A percentile compares a stretch with the other conserved stretches of the same genome.
Conservation (phyloP, 1,140 invertebrate species). For the Leguminivora glycinivorella region DNA sequence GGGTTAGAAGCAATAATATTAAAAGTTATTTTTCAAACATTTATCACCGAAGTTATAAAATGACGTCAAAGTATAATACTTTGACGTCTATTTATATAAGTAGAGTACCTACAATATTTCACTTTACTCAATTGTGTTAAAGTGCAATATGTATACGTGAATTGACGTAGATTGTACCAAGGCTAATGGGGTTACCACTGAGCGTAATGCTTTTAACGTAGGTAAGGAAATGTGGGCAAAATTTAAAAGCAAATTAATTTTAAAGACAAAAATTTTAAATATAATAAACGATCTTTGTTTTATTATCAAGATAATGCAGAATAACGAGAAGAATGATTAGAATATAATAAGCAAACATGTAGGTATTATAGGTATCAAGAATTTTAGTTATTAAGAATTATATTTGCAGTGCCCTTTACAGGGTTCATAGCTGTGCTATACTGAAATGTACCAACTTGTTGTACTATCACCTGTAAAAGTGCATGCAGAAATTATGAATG, state of each 20-base stretch:
- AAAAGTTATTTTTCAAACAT: neutral
- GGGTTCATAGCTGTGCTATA: too few relatives aligned
- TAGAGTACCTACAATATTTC: neutral
- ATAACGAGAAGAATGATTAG: too few relatives aligned
- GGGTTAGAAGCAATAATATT: too few relatives aligned
- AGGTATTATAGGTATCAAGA: too few relatives aligned
- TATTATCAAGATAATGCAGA: neutral
- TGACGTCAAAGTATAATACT: neutral
- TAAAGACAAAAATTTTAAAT: neutral
- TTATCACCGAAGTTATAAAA: neutral
- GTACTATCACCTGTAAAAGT: too few relatives aligned
- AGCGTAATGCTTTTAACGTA: conserved; percentile 30
- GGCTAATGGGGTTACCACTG: conserved; percentile 28
- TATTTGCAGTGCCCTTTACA: too few relatives aligned
- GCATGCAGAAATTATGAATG: too few relatives aligned
- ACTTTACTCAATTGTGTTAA: neutral
- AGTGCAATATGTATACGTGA: neutral
- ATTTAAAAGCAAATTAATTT: neutral
- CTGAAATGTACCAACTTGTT: too few relatives aligned
- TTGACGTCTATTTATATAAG: too few relatives aligned
- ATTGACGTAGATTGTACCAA: neutral
- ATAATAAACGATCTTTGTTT: neutral
- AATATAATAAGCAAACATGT: too few relatives aligned
- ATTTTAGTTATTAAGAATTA: too few relatives aligned
- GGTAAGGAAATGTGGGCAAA: neutral